These are phyloP conservation scores for Nesoenas mayeri DNA, from an alignment of 2,113 vertebrate species.

Conservation along the genomic window DNA sequence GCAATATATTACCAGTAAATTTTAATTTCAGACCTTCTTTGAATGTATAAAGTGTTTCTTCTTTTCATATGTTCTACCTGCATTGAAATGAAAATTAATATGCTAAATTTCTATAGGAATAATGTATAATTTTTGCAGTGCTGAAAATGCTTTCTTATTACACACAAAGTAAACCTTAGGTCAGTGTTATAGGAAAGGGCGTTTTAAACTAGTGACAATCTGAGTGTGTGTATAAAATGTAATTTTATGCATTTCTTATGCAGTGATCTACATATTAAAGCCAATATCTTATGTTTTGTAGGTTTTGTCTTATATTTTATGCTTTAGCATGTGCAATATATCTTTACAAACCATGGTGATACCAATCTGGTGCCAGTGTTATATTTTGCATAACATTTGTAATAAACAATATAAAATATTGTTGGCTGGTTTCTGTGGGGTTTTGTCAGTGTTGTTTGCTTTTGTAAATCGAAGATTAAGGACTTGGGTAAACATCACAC, in stretches of 20 bases:
- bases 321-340: constrained; percentile 87
- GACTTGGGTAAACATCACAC: constrained; percentile 57
- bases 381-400: constrained; percentile 81
- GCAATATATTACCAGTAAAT: constrained; percentile 79
- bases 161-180: constrained; percentile 71
- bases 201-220: constrained; percentile 87
- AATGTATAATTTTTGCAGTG: constrained; percentile 74
- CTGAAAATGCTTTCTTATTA: constrained; percentile 78
- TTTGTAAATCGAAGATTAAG: constrained; percentile 67
- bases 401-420: constrained; percentile 73
- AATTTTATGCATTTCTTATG: constrained; percentile 73
- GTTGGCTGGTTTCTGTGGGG: constrained; percentile 72
- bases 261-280: constrained; percentile 74
- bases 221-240: constrained; percentile 74
- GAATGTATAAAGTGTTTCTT: constrained; percentile 74
- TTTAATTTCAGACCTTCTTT: constrained; percentile 76
- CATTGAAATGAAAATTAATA: constrained; percentile 75
- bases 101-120: constrained; percentile 76
- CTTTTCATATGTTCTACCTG: constrained; percentile 65
- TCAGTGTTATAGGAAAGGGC: constrained; percentile 82
- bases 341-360: constrained; percentile 77
- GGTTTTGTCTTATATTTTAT: constrained; percentile 76
- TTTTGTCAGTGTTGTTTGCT: constrained; percentile 75
- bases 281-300: constrained; percentile 73
- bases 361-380: constrained; percentile 80